Conservation (phyloP, 2,888 invertebrate species). For the Arenicola marina region DNA sequence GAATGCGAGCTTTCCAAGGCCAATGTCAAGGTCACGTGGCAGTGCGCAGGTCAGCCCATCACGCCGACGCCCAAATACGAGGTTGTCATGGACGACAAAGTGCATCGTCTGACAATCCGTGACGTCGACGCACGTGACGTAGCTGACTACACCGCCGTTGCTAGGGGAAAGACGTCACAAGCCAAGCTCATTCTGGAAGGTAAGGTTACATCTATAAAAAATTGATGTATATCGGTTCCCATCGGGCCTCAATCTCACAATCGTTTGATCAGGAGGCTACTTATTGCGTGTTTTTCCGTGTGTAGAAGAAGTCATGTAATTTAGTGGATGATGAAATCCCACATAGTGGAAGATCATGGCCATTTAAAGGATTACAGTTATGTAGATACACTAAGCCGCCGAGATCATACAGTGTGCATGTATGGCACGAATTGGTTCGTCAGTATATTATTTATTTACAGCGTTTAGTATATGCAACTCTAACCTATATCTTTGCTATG, state of each 20-base stretch:
- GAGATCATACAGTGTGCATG: no score
- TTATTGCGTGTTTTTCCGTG: no score
- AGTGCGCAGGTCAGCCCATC: slow-evolving; percentile 47
- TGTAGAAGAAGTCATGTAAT: no score
- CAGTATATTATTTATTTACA: no score
- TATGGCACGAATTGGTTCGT: no score
- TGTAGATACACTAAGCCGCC: no score
- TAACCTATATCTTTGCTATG: neutral
- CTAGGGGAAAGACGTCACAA: slow-evolving; percentile 49
- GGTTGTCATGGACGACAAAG: slow-evolving; percentile 24
- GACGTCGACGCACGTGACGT: slow-evolving; percentile 44
- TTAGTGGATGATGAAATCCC: no score
- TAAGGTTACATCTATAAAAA: slow-evolving; percentile 22
- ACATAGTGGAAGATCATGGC: no score
- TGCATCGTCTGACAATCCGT: slow-evolving; percentile 44
- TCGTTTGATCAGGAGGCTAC: neutral
- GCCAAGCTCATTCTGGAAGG: slow-evolving; percentile 56
- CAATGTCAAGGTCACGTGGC: slow-evolving; percentile 51
- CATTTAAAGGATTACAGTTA: no score
- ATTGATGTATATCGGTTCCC: neutral
- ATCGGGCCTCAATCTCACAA: neutral
- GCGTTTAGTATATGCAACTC: neutral
- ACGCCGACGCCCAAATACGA: slow-evolving; percentile 16
- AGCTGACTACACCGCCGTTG: slow-evolving; percentile 47
- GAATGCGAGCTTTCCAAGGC: slow-evolving; percentile 51